Percentiles rank a stretch among this genome's conserved stretches.
These are phyloP conservation scores for Otis tarda DNA, from an alignment of 2,113 vertebrate genomes.

Conservation along the genomic window DNA sequence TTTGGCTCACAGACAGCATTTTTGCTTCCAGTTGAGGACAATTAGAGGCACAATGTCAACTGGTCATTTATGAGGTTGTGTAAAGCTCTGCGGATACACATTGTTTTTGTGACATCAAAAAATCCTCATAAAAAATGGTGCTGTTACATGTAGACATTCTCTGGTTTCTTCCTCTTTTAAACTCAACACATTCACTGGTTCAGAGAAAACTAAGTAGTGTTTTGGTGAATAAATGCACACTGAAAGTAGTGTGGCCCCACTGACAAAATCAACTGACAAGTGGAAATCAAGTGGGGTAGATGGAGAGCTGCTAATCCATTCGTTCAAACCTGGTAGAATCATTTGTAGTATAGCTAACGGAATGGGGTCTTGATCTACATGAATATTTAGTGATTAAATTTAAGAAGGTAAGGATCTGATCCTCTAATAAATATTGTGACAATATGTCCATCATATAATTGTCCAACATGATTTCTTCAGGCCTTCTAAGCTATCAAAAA, in stretches of 20 bases:
- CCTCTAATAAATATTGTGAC: not conserved
- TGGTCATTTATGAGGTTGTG: not conserved
- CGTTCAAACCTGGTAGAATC: not conserved
- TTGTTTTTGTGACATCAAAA: not conserved
- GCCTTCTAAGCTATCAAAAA: not conserved
- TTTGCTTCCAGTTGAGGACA: conserved; percentile 24
- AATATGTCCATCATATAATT: not conserved
- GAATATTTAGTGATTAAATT: not conserved
- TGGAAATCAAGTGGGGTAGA: not conserved
- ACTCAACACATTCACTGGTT: not conserved
- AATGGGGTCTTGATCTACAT: not conserved
- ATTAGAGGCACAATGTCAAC: conserved; percentile 23
- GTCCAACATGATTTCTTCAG: not conserved
- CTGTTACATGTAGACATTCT: not conserved
- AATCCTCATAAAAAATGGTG: not conserved
- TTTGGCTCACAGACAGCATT: not conserved
- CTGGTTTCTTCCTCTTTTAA: not conserved
- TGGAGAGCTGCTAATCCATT: not conserved
- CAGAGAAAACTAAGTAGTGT: not conserved
- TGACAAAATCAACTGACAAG: not conserved
- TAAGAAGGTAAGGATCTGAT: not conserved
- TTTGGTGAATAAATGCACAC: not conserved
- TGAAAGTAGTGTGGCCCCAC: not conserved
- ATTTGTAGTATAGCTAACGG: not conserved
- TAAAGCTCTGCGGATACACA: not conserved